A percentile compares a stretch with the other conserved stretches of the same genome.
Conservation (phyloP, 2,888 invertebrate genomes). For the Yponomeuta malinellus region DNA sequence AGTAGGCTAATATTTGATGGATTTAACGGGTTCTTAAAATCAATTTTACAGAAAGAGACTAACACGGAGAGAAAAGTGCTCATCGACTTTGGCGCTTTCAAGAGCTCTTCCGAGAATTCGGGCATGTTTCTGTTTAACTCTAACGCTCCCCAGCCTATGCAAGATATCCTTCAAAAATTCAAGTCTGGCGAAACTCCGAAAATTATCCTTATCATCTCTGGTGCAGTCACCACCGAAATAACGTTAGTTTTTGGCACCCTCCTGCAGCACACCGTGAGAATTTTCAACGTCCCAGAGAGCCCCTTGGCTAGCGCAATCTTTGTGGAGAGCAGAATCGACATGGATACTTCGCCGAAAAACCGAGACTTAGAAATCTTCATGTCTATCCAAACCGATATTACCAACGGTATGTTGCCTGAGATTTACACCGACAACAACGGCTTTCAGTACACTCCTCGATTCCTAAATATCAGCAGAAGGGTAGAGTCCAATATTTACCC, state of each 20-base stretch:
- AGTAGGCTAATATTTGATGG: slow-evolving; percentile 89
- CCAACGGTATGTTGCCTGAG: slow-evolving; percentile 85
- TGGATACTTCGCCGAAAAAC: slow-evolving; percentile 88
- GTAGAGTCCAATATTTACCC: slow-evolving; percentile 97
- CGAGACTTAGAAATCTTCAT: slow-evolving; percentile 93
- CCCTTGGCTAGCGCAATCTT: slow-evolving; percentile 82
- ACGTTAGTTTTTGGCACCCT: slow-evolving; percentile 86
- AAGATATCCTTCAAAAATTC: slow-evolving; percentile 84
- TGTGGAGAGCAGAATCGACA: slow-evolving; percentile 87
- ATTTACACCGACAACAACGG: slow-evolving; percentile 94
- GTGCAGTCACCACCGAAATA: slow-evolving; percentile 87
- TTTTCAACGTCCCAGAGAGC: slow-evolving; percentile 82
- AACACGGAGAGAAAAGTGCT: slow-evolving; percentile 41
- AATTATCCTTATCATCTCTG: slow-evolving; percentile 85
- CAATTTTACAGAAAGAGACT: slow-evolving; percentile 78
- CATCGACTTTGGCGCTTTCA: slow-evolving; percentile 89
- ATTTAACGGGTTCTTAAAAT: slow-evolving; percentile 85
- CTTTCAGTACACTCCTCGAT: slow-evolving; percentile 87
- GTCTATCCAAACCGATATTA: slow-evolving; percentile 89
- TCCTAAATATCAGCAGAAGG: slow-evolving; percentile 85
- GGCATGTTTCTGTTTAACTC: slow-evolving; percentile 98
- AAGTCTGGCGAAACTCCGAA: slow-evolving; percentile 73
- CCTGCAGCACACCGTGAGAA: slow-evolving; percentile 84
- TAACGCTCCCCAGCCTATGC: slow-evolving; percentile 85
- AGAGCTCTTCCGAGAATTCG: slow-evolving; percentile 89